Evolutionary conservation across 2,113 vertebrate genomes (phyloP), one percentile per base, ranked within the genome.

Genomic region (Oncorhynchus tshawytscha): DNA sequence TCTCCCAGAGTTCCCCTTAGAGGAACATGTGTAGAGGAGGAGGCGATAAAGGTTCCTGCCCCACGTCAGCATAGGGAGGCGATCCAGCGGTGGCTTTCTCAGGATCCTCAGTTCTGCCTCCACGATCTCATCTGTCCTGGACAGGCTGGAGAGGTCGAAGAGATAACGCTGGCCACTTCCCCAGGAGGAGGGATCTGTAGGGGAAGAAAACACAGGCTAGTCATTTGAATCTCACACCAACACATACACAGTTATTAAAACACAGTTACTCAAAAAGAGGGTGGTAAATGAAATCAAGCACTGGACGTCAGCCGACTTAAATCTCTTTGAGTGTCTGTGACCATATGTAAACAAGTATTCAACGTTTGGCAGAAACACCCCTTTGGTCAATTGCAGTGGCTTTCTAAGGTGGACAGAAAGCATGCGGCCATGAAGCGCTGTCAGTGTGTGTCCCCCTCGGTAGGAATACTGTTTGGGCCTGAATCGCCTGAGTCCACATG

Each of bases 91-190:
- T 1, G 88, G 72, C 65, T 83, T 45, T 0, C 94, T 91, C 75
- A 96, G 83, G 73, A 96, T 80, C 11, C 95, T 91, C 68, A 97
- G 86, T 85, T 97, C 95, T 0, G 93, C 94, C 0, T 92, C 90
- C 6, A 95, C 88, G 75, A 97, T 89, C 80, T 96, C 94, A 66
- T 95, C 96, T 0, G 75, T 67, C 48, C 91, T 89, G 0, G 93
- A 82, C 31, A 97, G 89, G 76, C 89, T 93, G 75, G 95, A 95
- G 73, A 95, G 78, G 81, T 96, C 93, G 16, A 97, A 96, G 67
- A 95, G 71, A 81, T 94, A 96, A 2, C 75, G 84, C 92, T 94
- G 94, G 71, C 83, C 85, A 45, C 77, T 34, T 68, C 85, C 86
- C 1, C 72, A 8, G 0, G 78, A 75, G 16, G 77, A 54, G 16